Evolutionary conservation across 2,888 invertebrate species (phyloP).

Genomic region (Blera fallax): DNA sequence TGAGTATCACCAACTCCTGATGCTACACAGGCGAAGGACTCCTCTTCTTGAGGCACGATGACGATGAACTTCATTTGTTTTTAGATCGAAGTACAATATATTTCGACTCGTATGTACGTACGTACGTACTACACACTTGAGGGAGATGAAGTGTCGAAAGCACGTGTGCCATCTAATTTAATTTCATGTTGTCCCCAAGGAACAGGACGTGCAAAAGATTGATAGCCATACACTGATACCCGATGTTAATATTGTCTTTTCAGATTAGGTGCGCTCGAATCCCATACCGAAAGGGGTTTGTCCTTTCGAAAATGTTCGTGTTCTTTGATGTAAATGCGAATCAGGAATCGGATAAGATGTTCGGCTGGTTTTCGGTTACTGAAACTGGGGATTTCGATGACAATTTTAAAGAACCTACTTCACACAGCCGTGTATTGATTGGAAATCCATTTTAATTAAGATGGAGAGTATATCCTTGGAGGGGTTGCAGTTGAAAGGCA

Average conservation of each 20-base stretch:
- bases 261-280: conserved; percentile 54
- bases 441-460: conserved; percentile 53
- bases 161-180: conserved; percentile 67
- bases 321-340: conserved; percentile 71
- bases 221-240: conserved; percentile 54
- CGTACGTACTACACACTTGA: conserved; percentile 1
- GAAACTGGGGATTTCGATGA: conserved; percentile 48
- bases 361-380: conserved; percentile 48
- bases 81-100: conserved; percentile 47
- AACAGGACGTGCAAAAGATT: conserved; percentile 67
- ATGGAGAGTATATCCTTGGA: not conserved
- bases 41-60: conserved; percentile 42
- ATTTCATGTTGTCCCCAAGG: conserved; percentile 62
- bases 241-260: conserved; percentile 66
- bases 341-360: conserved; percentile 59
- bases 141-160: conserved; percentile 58
- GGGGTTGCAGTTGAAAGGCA: not conserved
- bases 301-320: conserved; percentile 48
- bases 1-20: conserved; percentile 29
- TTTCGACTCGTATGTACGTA: conserved; percentile 6
- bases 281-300: conserved; percentile 40
- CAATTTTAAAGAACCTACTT: conserved; percentile 25
- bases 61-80: conserved; percentile 57
- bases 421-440: not conserved
- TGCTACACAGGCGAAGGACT: conserved; percentile 27